Base-by-base conservation (phyloP, 2,113 vertebrate genomes). In the Sphaerodactylus townsendi region DNA sequence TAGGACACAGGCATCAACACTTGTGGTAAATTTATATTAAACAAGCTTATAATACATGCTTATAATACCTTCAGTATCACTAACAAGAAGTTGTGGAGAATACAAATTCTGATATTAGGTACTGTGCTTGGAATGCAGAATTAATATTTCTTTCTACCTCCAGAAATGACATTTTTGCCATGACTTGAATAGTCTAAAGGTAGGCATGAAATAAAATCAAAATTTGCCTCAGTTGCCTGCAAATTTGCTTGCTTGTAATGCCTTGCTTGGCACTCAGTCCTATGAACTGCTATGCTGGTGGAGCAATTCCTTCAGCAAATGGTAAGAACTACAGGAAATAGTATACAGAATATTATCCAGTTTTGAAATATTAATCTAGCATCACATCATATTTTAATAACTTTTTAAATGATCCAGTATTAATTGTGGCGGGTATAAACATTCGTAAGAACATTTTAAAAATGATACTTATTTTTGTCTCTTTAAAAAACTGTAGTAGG, bases 391-490 rank as follows among this genome's bases (percentile, higher is more conserved):
- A 48, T 71, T 90, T 3, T 86, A 89, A 89, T 88, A 25, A 86
- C 89, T 86, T 93, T 94, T 88, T 84, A 87, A 92, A 56, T 83
- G 88, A 93, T 90, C 86, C 72, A 84, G 65, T 84, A 46, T 88
- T 91, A 90, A 94, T 79, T 83, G 88, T 82, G 86, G 78, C 90
- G 88, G 81, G 56, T 82, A 72, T 89, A 86, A 1, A 2, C 90
- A 94, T 94, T 91, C 91, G 91, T 93, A 91, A 84, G 82, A 86
- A 93, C 91, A 90, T 90, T 90, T 90, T 91, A 89, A 72, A 81
- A 89, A 84, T 84, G 75, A 90, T 86, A 92, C 89, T 92, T 87
- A 91, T 92, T 92, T 93, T 86, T 84, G 90, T 87, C 90, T 92
- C 90, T 72, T 90, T 44, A 74, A 86, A 85, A 88, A 93, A 81